phyloP scores from a whole-genome alignment of 2,888 invertebrate genomes.

The Dynastes tityus region DNA sequence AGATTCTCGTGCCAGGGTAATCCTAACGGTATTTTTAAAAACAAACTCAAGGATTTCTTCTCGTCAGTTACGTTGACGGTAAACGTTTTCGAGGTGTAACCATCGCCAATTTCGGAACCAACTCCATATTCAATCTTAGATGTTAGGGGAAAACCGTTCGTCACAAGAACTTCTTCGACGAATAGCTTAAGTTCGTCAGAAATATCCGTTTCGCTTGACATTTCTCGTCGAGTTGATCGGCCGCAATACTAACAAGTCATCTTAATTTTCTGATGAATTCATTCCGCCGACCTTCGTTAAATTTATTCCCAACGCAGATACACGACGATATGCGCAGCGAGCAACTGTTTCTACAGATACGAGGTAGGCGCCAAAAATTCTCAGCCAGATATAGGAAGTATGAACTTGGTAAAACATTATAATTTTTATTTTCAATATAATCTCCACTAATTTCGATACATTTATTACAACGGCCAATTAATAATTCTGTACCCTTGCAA shows the following conservation, averaged over 20 bases:
- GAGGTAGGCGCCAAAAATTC: no score
- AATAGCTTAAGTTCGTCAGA: slow-evolving; percentile 22
- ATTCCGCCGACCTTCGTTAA: background rate
- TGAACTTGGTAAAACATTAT: no score
- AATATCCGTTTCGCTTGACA: slow-evolving; percentile 10
- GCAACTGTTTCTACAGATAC: no score
- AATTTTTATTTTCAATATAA: no score
- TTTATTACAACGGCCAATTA: no score
- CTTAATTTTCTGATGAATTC: background rate
- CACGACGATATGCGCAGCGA: no score
- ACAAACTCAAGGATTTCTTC: slow-evolving; percentile 34
- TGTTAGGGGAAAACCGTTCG: slow-evolving; percentile 8
- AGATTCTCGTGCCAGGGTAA: background rate
- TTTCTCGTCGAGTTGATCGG: background rate
- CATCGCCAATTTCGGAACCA: slow-evolving; percentile 47
- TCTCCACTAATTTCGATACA: no score
- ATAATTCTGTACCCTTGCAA: no score
- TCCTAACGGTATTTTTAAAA: slow-evolving; percentile 36
- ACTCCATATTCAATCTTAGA: slow-evolving; percentile 10
- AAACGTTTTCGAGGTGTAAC: slow-evolving; percentile 39
- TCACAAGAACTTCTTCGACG: slow-evolving; percentile 20
- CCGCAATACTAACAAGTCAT: background rate
- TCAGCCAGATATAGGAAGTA: no score
- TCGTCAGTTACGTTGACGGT: slow-evolving; percentile 12
- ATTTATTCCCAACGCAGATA: background rate